Conservation (phyloP, 2,113 vertebrate species). For the Willisornis vidua region DNA sequence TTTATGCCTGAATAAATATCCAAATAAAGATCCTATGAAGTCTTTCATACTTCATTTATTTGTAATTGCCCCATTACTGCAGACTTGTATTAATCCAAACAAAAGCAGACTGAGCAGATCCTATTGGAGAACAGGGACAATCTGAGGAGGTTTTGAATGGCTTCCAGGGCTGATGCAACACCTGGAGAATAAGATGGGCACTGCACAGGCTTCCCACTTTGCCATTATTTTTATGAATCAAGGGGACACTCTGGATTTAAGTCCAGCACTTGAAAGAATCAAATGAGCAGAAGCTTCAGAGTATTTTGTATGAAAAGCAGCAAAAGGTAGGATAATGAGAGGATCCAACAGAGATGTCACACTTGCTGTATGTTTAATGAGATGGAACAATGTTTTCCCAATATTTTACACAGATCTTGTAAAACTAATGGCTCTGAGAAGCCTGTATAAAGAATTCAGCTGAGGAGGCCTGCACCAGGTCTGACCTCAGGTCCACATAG, state of each 20-base stretch:
- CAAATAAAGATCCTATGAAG: conserved; percentile 6
- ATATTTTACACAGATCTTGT: background rate
- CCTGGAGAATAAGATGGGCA: background rate
- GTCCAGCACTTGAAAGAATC: background rate
- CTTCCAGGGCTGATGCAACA: conserved; percentile 10
- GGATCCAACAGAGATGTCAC: background rate
- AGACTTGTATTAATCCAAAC: background rate
- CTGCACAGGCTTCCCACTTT: background rate
- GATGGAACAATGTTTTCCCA: background rate
- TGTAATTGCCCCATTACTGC: background rate
- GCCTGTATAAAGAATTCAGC: background rate
- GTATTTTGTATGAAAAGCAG: background rate
- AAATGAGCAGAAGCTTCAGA: background rate
- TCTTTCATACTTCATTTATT: conserved; percentile 23
- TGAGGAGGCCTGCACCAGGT: background rate
- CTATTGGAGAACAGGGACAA: background rate
- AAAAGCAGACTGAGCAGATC: background rate
- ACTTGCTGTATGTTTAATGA: background rate
- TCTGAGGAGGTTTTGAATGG: background rate
- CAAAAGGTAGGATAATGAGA: background rate
- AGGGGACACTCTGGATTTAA: background rate
- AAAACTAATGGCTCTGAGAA: background rate
- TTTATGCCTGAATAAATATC: conserved; percentile 17
- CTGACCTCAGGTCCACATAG: background rate
- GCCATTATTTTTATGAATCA: background rate